Conservation (phyloP, 2,113 vertebrate genomes). For the Cryptoleucopteryx plumbea region DNA sequence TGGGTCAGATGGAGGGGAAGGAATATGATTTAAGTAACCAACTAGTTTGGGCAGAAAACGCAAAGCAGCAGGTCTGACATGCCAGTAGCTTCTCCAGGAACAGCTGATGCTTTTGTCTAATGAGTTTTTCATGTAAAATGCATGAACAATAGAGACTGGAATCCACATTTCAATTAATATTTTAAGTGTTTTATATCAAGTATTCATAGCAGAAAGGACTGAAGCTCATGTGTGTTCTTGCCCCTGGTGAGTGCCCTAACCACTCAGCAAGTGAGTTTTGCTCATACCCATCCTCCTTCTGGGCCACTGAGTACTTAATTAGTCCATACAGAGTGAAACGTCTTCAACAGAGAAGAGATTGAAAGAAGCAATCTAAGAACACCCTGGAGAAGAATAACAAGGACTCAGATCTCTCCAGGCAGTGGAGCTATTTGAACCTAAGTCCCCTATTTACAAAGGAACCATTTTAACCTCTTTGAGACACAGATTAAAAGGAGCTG, state of each 20-base stretch:
- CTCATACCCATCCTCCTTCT: not conserved
- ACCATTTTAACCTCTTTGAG: not conserved
- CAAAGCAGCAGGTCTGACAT: not conserved
- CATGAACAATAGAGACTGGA: constrained; percentile 49
- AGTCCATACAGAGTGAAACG: not conserved
- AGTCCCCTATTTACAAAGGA: not conserved
- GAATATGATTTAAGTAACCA: not conserved
- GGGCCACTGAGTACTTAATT: constrained; percentile 27
- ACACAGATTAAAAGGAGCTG: not conserved
- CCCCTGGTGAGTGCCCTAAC: not conserved
- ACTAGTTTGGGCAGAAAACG: not conserved
- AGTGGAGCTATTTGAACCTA: constrained; percentile 3
- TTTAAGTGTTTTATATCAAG: constrained; percentile 52
- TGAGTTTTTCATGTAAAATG: constrained; percentile 61
- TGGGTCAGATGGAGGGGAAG: not conserved
- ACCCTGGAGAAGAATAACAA: constrained; percentile 32
- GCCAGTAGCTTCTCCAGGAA: not conserved
- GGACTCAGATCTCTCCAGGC: not conserved
- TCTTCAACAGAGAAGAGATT: not conserved
- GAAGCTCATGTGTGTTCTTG: not conserved
- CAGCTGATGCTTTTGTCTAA: constrained; percentile 35
- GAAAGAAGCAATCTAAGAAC: constrained; percentile 5
- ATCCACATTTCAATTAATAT: constrained; percentile 64
- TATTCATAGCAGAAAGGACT: constrained; percentile 31
- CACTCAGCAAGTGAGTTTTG: constrained; percentile 24